Evolutionary conservation across 2,113 vertebrate genomes (phyloP), one percentile per base, ranked within the genome.

Genomic region (Scartelaos histophorus): DNA sequence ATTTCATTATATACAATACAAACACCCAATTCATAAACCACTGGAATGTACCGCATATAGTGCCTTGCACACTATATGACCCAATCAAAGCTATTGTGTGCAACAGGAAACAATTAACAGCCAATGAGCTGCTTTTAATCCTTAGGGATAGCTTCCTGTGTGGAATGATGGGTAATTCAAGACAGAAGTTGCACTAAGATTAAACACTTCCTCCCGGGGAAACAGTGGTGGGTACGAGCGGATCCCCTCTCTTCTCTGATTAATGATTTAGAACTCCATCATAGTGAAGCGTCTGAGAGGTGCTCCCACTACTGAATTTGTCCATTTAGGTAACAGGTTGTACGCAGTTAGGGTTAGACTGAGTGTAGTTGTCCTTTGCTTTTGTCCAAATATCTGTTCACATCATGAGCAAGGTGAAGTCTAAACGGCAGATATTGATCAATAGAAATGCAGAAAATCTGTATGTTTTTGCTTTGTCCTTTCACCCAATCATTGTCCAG

Each of bases 21-120:
- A 73, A 71, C 76, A 74, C 53, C 68, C 70, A 53, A 79, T 64
- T 71, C 46, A 71, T 38, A 69, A 75, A 73, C 66, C 71, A 76
- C 66, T 24, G 24, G 38, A 73, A 73, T 29, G 45, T 65, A 78
- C 62, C 75, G 73, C 68, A 80, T 69, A 43, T 62, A 35, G 2
- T 73, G 58, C 71, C 80, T 79, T 91, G 85, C 67, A 70, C 74
- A 66, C 85, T 82, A 88, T 84, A 87, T 84, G 86, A 90, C 74
- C 81, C 76, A 86, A 87, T 88, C 75, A 68, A 70, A 80, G 76
- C 78, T 75, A 85, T 87, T 90, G 73, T 78, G 79, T 86, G 73
- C 82, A 88, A 91, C 82, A 89, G 91, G 91, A 92, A 92, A 88
- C 89, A 90, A 92, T 92, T 90, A 90, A 88, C 82, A 83, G 76